Conservation (phyloP, 2,797 vertebrate genomes). For the Chloroceryle amazona region DNA sequence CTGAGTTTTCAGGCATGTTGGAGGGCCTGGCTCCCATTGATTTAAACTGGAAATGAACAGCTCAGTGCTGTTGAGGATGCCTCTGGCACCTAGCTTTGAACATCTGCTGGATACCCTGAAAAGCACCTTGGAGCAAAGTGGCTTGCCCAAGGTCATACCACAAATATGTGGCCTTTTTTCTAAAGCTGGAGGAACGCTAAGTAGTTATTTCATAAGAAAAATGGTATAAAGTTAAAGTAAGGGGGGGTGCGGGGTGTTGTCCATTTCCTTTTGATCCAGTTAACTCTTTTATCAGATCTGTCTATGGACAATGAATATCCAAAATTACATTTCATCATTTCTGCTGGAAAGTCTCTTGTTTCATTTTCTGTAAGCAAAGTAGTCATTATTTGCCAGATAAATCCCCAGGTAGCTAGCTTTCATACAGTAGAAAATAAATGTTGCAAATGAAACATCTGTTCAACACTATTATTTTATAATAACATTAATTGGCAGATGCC, state of each 20-base stretch:
- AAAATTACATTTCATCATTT: slow-evolving; percentile 55
- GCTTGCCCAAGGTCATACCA: neutral
- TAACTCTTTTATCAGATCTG: slow-evolving; percentile 51
- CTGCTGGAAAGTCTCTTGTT: slow-evolving; percentile 46
- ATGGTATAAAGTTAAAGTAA: neutral
- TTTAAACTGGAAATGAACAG: neutral
- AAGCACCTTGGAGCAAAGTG: neutral
- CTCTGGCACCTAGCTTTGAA: neutral
- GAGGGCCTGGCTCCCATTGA: neutral
- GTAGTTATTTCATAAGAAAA: slow-evolving; percentile 41
- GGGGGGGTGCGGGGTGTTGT: neutral
- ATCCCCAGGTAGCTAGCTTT: slow-evolving; percentile 77
- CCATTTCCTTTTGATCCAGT: slow-evolving; percentile 44
- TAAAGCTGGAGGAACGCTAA: neutral
- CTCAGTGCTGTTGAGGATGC: neutral
- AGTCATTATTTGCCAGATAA: slow-evolving; percentile 71
- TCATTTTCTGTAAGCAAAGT: slow-evolving; percentile 57
- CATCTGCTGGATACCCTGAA: neutral
- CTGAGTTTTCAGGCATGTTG: neutral
- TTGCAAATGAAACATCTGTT: slow-evolving; percentile 83
- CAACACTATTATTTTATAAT: slow-evolving; percentile 83
- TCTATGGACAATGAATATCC: slow-evolving; percentile 26
- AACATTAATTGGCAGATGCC: slow-evolving; percentile 81
- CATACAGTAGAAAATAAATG: slow-evolving; percentile 78
- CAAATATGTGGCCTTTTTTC: slow-evolving; percentile 4